Evolutionary conservation across 2,113 vertebrate species (phyloP).

Genomic region (Pomatostomus ruficeps): DNA sequence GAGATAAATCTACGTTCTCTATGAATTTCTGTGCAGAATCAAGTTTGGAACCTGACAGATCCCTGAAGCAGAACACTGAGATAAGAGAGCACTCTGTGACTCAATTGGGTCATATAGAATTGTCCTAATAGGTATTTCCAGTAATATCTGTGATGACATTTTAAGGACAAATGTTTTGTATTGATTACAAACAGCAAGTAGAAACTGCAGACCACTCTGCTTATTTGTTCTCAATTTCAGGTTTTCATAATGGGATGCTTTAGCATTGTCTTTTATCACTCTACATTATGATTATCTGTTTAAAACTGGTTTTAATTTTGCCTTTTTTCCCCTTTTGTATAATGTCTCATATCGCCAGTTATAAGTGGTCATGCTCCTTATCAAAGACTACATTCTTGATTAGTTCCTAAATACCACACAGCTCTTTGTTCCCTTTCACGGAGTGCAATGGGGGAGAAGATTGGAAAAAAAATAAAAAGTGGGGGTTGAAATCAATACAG

Average conservation of each 20-base stretch:
- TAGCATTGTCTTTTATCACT: neutral
- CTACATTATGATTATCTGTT: neutral
- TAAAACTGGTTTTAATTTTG: neutral
- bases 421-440: neutral
- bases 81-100: neutral
- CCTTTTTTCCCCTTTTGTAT: neutral
- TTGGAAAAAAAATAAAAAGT: neutral
- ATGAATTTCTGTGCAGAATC: neutral
- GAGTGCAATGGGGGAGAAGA: neutral
- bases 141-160: neutral
- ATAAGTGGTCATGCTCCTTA: neutral
- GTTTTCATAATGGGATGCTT: neutral
- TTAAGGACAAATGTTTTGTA: neutral
- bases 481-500: neutral
- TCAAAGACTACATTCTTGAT: neutral
- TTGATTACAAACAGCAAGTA: neutral
- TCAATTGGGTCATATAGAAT: neutral
- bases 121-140: neutral
- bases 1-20: neutral
- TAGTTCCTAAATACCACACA: neutral
- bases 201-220: neutral
- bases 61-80: neutral
- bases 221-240: neutral
- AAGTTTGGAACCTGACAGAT: neutral
- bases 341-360: neutral